These are phyloP conservation scores for Campaea margaritaria DNA, from an alignment of 2,888 invertebrate genomes.

Conservation along the genomic window DNA sequence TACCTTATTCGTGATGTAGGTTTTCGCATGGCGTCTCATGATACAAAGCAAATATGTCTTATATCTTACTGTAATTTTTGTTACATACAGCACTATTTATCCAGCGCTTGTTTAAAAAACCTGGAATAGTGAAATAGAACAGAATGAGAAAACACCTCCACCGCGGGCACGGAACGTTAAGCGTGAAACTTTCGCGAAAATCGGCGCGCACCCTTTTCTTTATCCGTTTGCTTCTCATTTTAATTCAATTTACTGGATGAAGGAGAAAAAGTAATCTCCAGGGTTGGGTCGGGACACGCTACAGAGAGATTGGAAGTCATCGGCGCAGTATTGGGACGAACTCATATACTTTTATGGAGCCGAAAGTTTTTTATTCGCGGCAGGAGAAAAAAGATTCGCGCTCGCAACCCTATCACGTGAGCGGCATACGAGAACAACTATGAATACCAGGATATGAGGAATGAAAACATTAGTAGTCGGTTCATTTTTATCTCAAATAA, in stretches of 20 bases:
- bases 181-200: slow-evolving; percentile 71
- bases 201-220: slow-evolving; percentile 77
- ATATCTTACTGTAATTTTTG: too few species aligned
- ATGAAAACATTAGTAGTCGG: slow-evolving; percentile 67
- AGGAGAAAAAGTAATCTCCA: slow-evolving; percentile 82
- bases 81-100: not conserved
- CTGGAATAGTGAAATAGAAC: slow-evolving; percentile 39
- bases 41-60: too few species aligned
- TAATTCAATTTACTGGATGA: slow-evolving; percentile 84
- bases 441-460: slow-evolving; percentile 66
- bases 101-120: not conserved
- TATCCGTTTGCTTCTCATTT: slow-evolving; percentile 81
- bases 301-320: slow-evolving; percentile 83
- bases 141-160: slow-evolving; percentile 51
- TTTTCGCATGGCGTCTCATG: too few species aligned
- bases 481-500: slow-evolving; percentile 60
- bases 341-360: slow-evolving; percentile 83
- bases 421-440: slow-evolving; percentile 68
- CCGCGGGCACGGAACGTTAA: slow-evolving; percentile 58
- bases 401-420: slow-evolving; percentile 62
- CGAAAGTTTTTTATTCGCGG: slow-evolving; percentile 80
- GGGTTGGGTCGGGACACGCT: slow-evolving; percentile 80
- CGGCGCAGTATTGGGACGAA: slow-evolving; percentile 82
- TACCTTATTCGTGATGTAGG: too few species aligned
- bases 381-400: slow-evolving; percentile 78